Evolutionary conservation across 1,140 invertebrate species (phyloP), one percentile per base, ranked within the genome.

Genomic region (Chelonus insularis): DNA sequence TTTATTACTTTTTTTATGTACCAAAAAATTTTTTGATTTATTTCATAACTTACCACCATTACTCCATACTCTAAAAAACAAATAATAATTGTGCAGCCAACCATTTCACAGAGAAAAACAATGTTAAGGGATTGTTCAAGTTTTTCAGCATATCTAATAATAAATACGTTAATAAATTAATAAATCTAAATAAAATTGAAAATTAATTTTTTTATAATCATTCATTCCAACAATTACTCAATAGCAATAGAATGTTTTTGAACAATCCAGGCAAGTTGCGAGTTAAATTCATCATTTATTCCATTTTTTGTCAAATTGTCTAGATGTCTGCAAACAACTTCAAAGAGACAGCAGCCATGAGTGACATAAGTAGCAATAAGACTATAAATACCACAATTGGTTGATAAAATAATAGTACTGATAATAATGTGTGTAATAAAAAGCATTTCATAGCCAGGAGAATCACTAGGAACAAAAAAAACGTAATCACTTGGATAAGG

Each of bases 31-130:
- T n/a, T n/a, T n/a, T n/a, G n/a, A n/a, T n/a, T 41, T 59, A 29
- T 5, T 23, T 21, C 48, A 3, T 4, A 45, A 14, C 37, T 50
- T 68, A 76, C 75, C 65, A 64, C 57, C 8, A 79, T 64, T 25
- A 78, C 71, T 7, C 77, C 77, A 34, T 73, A 78, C 62, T 78
- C 76, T 8, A 80, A 56, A 43, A 80, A 78, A 56, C 78, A 80
- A 57, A 78, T 75, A 18, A 80, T 78, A 7, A 80, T 41, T 0
- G 78, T 80, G 32, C 74, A 77, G 1, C 78, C 75, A 32, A 74
- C 47, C 70, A 78, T 78, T 66, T 80, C 78, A 14, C 70, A 73
- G 9, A 80, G 59, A 56, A 78, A 77, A 1, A 80, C 76, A n/a
- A 77, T 55, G 50, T 71, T 79, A 4, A 79, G 60, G 4, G 72